Percentiles rank a stretch among this genome's conserved stretches.
These are phyloP conservation scores for Cataglyphis cursor DNA, from an alignment of 2,888 invertebrate species.

Conservation along the genomic window DNA sequence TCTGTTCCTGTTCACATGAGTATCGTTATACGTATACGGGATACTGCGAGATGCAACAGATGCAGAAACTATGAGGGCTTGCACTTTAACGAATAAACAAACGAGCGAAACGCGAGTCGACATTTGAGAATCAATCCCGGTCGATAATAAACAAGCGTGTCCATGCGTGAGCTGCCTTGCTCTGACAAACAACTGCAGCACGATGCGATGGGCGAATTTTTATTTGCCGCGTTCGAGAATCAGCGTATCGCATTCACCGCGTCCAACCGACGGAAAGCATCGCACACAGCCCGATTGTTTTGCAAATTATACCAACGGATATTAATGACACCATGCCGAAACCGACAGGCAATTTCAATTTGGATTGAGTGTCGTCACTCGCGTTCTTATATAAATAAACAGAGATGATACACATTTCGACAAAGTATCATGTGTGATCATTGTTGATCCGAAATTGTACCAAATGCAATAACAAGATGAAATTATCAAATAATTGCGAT, in stretches of 20 bases:
- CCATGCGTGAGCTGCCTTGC: slow-evolving; percentile 47
- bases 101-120: slow-evolving; percentile 44
- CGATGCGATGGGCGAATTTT: slow-evolving; percentile 58
- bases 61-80: slow-evolving; percentile 48
- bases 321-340: slow-evolving; percentile 35
- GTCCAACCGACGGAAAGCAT: slow-evolving; percentile 27
- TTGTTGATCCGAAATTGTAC: not conserved
- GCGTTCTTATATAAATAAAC: not conserved
- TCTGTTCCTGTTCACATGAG: not conserved
- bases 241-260: slow-evolving; percentile 47
- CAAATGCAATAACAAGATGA: not conserved
- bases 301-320: slow-evolving; percentile 60
- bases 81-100: slow-evolving; percentile 61
- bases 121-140: slow-evolving; percentile 53
- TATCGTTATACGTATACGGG: not conserved
- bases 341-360: slow-evolving; percentile 26
- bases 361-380: not conserved
- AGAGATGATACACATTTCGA: not conserved
- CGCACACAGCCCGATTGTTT: slow-evolving; percentile 59
- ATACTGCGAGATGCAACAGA: not conserved
- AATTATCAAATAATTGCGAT: not conserved
- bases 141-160: slow-evolving; percentile 55
- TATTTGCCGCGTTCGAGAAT: slow-evolving; percentile 57
- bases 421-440: not conserved
- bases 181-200: slow-evolving; percentile 61